Evolutionary conservation across 2,797 vertebrate genomes (phyloP).

Genomic region (Pangasius sanitwongsei): DNA sequence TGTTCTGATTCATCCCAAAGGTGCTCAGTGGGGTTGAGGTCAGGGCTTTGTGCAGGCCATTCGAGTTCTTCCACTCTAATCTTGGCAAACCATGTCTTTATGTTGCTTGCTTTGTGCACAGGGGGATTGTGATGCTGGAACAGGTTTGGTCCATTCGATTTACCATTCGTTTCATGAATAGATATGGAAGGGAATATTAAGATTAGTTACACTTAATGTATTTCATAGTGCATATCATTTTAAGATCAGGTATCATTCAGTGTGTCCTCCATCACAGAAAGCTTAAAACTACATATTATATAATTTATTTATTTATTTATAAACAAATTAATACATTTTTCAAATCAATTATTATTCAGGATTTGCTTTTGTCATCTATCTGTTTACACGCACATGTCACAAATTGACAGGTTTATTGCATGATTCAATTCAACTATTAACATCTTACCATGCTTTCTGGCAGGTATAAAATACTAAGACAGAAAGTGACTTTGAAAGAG

Average conservation of each 20-base stretch:
- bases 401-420: background rate
- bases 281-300: background rate
- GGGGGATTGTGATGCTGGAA: background rate
- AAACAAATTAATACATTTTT: background rate
- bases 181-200: slow-evolving; percentile 1
- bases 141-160: background rate
- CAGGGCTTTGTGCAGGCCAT: background rate
- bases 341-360: background rate
- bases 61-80: background rate
- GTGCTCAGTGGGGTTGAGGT: background rate
- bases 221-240: slow-evolving; percentile 10
- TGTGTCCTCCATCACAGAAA: background rate
- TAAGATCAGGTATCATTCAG: background rate
- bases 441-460: background rate
- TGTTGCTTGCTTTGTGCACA: background rate
- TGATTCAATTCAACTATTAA: background rate
- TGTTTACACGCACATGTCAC: background rate
- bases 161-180: background rate
- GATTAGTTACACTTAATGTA: background rate
- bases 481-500: background rate
- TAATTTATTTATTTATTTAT: background rate
- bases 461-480: background rate
- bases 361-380: background rate
- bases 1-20: background rate
- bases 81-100: background rate